Conservation (phyloP, 2,797 vertebrate genomes). For the Thamnophis elegans region DNA sequence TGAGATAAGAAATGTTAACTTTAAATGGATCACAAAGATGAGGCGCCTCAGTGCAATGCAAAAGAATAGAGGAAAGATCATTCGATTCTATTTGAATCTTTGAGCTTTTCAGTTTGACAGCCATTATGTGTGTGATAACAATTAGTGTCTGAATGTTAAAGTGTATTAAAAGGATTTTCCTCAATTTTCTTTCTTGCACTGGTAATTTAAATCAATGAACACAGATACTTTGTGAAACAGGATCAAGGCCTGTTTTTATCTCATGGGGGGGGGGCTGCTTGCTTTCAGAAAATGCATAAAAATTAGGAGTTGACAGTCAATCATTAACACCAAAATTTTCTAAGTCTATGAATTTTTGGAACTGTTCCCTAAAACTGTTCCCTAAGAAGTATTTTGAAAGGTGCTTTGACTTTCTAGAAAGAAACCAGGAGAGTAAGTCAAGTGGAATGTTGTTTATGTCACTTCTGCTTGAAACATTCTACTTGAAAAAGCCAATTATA, state of each 20-base stretch:
- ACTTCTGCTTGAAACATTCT: neutral
- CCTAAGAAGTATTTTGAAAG: neutral
- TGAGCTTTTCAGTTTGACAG: neutral
- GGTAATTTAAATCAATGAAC: neutral
- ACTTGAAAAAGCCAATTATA: neutral
- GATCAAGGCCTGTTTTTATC: neutral
- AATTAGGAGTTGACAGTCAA: neutral
- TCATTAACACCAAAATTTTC: neutral
- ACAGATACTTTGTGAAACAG: neutral
- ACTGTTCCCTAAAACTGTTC: neutral
- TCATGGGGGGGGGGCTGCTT: neutral
- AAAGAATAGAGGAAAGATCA: neutral
- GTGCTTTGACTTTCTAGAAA: neutral
- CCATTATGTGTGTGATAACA: neutral
- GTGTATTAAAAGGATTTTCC: neutral
- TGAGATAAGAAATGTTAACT: neutral
- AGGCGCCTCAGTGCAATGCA: neutral
- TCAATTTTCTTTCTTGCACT: neutral
- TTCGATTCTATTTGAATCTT: neutral
- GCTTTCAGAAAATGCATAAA: neutral
- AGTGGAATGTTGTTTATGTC: conserved; percentile 1
- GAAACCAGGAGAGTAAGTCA: neutral
- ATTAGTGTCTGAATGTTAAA: neutral
- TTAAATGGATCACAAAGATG: neutral
- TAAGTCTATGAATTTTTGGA: neutral